Conservation (phyloP, 2,113 vertebrate genomes). For the Ahaetulla prasina region DNA sequence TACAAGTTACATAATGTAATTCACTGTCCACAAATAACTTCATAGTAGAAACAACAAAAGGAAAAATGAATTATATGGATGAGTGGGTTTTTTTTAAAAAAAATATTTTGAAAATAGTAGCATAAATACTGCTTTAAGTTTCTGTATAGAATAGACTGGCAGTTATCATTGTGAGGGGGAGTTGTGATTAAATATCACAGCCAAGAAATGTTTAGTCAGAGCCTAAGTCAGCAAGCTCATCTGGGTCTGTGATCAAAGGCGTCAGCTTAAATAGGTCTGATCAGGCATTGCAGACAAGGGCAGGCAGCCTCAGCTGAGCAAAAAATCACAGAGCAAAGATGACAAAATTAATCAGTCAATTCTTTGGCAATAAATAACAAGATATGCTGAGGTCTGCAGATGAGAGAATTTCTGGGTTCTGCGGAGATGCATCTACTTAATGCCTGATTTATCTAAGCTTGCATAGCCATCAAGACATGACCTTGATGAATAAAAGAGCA, state of each 20-base stretch:
- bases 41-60: slow-evolving; percentile 40
- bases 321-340: slow-evolving; percentile 69
- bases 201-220: slow-evolving; percentile 65
- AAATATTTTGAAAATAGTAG: slow-evolving; percentile 20
- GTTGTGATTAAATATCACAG: slow-evolving; percentile 59
- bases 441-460: slow-evolving; percentile 73
- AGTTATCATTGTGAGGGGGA: slow-evolving; percentile 58
- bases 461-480: slow-evolving; percentile 63
- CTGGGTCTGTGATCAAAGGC: slow-evolving; percentile 68
- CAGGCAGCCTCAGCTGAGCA: slow-evolving; percentile 62
- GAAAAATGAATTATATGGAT: background rate
- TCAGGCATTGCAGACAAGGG: slow-evolving; percentile 61
- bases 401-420: slow-evolving; percentile 68
- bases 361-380: slow-evolving; percentile 75
- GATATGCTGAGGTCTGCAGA: slow-evolving; percentile 72
- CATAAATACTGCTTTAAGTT: slow-evolving; percentile 32
- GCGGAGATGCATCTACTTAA: slow-evolving; percentile 70
- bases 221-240: slow-evolving; percentile 58
- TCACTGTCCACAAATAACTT: slow-evolving; percentile 39
- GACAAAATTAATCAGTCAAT: slow-evolving; percentile 80
- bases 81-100: background rate
- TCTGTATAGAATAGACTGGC: slow-evolving; percentile 60
- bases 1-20: slow-evolving; percentile 13
- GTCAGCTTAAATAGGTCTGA: slow-evolving; percentile 73
- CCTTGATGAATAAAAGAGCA: slow-evolving; percentile 68